Conservation (phyloP, 2,113 vertebrate species). For the Hoplias malabaricus region DNA sequence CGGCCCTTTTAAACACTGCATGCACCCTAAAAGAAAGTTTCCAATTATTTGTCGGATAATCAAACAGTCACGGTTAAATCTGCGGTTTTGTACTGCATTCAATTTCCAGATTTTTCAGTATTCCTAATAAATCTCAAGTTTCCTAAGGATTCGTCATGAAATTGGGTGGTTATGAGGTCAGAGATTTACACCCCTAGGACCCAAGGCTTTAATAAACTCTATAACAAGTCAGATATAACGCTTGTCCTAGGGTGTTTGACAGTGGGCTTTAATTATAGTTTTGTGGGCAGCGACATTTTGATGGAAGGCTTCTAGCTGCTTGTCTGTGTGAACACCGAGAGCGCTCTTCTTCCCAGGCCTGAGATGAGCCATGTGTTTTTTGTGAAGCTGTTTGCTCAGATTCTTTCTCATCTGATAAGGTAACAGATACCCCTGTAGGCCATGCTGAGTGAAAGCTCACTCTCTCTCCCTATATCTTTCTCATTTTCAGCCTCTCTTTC, state of each 20-base stretch:
- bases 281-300: neutral
- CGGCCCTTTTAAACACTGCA: too few relatives aligned
- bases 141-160: neutral
- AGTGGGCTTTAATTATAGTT: neutral
- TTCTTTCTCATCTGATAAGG: slow-evolving; percentile 55
- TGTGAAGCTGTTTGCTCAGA: slow-evolving; percentile 39
- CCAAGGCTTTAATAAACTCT: neutral
- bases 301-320: neutral
- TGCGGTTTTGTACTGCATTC: too few relatives aligned
- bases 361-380: slow-evolving; percentile 1
- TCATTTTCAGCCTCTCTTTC: neutral
- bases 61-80: too few relatives aligned
- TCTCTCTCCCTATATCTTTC: slow-evolving; percentile 24
- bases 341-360: neutral
- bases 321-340: neutral
- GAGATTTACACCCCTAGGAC: neutral
- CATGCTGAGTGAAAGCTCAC: neutral
- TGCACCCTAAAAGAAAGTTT: too few relatives aligned
- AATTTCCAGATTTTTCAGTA: too few relatives aligned
- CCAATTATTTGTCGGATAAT: too few relatives aligned
- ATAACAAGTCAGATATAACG: neutral
- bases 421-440: slow-evolving; percentile 49
- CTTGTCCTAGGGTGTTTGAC: neutral
- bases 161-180: neutral
- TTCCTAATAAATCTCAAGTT: too few relatives aligned